Evolutionary conservation across 2,797 vertebrate genomes (phyloP), one percentile per base, ranked within the genome.

Genomic region (Carduelis carduelis): DNA sequence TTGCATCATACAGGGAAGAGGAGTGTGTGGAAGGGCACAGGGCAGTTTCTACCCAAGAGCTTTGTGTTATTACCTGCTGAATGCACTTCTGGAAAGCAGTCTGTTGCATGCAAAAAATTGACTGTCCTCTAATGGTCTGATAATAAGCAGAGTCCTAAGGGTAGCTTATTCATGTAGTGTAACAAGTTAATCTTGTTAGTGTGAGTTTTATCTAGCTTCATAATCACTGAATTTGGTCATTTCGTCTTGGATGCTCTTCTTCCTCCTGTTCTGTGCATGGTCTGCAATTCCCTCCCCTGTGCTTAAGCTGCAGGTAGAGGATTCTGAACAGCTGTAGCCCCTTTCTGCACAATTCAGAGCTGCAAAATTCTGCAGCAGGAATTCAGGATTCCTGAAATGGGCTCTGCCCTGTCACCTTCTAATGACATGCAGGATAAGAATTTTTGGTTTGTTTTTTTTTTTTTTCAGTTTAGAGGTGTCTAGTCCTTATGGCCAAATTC

Each of bases 141-240:
- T 55, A 53, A 81, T 91, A 87, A 96, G 76, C 92, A 96, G 92
- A 71, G 57, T 87, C 70, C 59, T 71, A 81, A 44, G 26, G 5
- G 41, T 63, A 90, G 56, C 30, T 74, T 91, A 43, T 91, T 94
- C 71, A 34, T 90, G 19, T 32, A 50, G 16, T n/a, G 17, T 65
- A 90, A 66, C 76, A 91, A 66, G 69, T 84, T 94, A 92, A 92
- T 85, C 65, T 83, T 52, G 75, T 93, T 96, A 94, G 65, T 4
- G 0, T 64, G 68, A 71, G 37, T 52, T 94, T 83, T 65, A 88
- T 72, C 91, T 94, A 46, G 70, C 44, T 81, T 79, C 15, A 4
- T 86, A 81, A 93, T 86, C 84, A 59, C 24, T 71, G 82, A 78
- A 91, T 85, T 74, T 50, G 64, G n/a, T 72, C 5, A 87, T 90